phyloP scores from a whole-genome alignment of 2,797 vertebrate species.

The Smutsia gigantea region DNA sequence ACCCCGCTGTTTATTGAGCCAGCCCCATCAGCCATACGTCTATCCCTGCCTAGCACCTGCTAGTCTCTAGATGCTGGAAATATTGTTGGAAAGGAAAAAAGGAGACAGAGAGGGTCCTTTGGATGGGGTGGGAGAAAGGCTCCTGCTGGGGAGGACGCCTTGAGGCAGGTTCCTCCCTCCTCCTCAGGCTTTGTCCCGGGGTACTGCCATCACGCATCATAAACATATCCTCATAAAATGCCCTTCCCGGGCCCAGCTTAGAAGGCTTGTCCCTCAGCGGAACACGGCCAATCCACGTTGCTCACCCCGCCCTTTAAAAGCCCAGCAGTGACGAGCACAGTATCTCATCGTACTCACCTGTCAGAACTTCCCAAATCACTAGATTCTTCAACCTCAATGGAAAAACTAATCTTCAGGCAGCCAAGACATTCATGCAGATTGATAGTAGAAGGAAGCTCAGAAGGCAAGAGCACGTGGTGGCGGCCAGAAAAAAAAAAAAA shows the following conservation, averaged over 20 bases:
- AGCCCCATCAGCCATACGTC: neutral
- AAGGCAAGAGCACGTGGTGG: neutral
- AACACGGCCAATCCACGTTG: neutral
- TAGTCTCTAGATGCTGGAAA: neutral
- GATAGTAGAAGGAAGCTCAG: neutral
- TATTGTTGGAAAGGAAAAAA: neutral
- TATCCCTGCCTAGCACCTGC: neutral
- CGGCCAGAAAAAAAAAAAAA: too few species aligned
- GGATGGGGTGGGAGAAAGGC: neutral
- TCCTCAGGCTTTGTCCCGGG: neutral
- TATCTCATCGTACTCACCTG: rapidly evolving
- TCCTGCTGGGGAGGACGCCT: neutral
- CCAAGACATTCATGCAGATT: too few species aligned
- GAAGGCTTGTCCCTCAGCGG: neutral
- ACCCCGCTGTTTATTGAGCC: neutral
- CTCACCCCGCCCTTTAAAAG: neutral
- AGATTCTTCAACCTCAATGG: neutral
- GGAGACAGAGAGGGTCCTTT: neutral
- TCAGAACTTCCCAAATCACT: neutral
- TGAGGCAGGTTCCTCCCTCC: neutral
- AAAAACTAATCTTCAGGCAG: neutral
- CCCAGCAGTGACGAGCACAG: rapidly evolving
- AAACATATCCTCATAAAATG: neutral
- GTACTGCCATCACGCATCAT: rapidly evolving
- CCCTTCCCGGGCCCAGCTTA: neutral